Evolutionary conservation across 2,888 invertebrate species (phyloP).

Genomic region (Cistogaster globosa): DNA sequence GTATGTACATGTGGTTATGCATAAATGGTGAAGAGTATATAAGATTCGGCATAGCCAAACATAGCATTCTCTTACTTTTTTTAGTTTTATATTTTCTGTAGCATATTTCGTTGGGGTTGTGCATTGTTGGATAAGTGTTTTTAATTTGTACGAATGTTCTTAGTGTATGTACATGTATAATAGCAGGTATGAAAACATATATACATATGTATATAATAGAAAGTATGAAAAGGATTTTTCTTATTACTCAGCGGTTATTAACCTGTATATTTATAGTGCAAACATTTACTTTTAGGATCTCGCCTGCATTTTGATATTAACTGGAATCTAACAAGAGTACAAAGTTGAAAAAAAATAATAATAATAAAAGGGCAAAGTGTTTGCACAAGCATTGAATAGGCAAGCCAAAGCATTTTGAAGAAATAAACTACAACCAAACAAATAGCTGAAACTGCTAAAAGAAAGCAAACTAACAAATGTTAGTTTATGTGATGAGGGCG

Average conservation of each 20-base stretch:
- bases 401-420: not conserved
- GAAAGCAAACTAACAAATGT: slow-evolving; percentile 42
- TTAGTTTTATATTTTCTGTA: slow-evolving; percentile 25
- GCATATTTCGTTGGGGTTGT: slow-evolving; percentile 37
- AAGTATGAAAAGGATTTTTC: not conserved
- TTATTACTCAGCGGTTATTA: slow-evolving; percentile 62
- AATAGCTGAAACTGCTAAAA: not conserved
- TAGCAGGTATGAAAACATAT: slow-evolving; percentile 2
- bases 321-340: slow-evolving; percentile 22
- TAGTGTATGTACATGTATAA: not conserved
- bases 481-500: slow-evolving; percentile 51
- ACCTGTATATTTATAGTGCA: slow-evolving; percentile 48
- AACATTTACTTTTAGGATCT: slow-evolving; percentile 45
- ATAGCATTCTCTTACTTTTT: no score
- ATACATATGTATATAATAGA: no score
- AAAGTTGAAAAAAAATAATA: slow-evolving; percentile 31
- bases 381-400: slow-evolving; percentile 12
- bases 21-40: no score
- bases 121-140: not conserved
- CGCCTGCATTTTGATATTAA: slow-evolving; percentile 44
- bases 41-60: no score
- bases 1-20: no score
- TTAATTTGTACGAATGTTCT: not conserved
- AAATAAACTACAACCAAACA: not conserved
- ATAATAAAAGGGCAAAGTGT: slow-evolving; percentile 33